Percentiles rank a stretch among this genome's conserved stretches.
These are phyloP conservation scores for Pseudachorutes palmiensis DNA, from an alignment of 1,140 invertebrate species.

Conservation along the genomic window DNA sequence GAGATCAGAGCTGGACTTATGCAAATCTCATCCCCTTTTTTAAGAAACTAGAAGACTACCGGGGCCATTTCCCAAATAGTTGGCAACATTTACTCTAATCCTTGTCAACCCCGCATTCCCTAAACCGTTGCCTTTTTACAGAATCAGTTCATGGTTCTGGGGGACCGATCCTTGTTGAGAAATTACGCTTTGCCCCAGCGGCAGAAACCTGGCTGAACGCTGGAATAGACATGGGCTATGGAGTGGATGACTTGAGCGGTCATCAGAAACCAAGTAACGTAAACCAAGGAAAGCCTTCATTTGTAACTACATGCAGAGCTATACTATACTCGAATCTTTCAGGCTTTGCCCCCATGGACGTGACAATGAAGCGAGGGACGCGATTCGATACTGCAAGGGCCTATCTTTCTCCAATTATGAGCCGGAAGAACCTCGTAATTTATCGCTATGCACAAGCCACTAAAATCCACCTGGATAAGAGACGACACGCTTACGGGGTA, in stretches of 20 bases:
- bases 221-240: background rate
- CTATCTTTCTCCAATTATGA: background rate
- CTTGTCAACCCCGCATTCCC: constrained; percentile 16
- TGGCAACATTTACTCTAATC: background rate
- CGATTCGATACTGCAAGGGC: background rate
- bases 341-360: constrained; percentile 16
- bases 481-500: constrained; percentile 20
- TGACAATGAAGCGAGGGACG: constrained; percentile 7
- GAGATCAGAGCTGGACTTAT: constrained; percentile 83
- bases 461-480: constrained; percentile 6
- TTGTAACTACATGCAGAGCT: background rate
- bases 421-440: background rate
- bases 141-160: background rate
- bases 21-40: constrained; percentile 64
- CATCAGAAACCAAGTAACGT: background rate
- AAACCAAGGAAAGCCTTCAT: background rate
- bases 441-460: background rate
- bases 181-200: background rate
- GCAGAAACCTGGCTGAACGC: background rate
- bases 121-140: background rate
- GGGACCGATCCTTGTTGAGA: background rate
- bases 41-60: constrained; percentile 49
- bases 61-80: constrained; percentile 6
- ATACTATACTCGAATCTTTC: background rate
- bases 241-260: background rate